Evolutionary conservation across 2,797 vertebrate genomes (phyloP).

Genomic region (Galagoides demidoff): DNA sequence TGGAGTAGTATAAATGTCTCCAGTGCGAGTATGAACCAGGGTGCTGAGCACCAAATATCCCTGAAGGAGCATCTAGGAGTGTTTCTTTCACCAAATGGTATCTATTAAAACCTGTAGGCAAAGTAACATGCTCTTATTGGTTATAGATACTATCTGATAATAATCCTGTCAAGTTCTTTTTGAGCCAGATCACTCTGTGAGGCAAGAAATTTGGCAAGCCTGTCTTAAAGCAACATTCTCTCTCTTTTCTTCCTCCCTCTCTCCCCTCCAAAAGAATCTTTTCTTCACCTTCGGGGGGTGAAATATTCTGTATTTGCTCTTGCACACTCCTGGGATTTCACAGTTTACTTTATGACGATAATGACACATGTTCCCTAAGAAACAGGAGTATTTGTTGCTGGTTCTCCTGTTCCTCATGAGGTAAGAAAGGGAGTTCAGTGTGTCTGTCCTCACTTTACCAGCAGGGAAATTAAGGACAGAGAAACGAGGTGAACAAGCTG

Average conservation of each 20-base stretch:
- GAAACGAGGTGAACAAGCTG: not conserved
- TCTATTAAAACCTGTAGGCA: not conserved
- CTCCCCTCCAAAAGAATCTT: not conserved
- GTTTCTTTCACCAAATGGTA: not conserved
- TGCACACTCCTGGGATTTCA: not conserved
- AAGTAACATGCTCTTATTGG: not conserved
- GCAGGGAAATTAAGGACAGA: not conserved
- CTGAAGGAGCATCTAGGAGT: not conserved
- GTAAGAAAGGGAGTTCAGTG: not conserved
- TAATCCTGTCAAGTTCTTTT: not conserved
- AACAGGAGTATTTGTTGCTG: not conserved
- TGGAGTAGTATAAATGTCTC: not conserved
- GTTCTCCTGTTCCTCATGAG: not conserved
- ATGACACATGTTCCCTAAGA: not conserved
- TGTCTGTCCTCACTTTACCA: not conserved
- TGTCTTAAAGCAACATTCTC: not conserved
- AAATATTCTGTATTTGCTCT: not conserved
- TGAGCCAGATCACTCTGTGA: not conserved
- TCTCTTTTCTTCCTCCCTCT: not conserved
- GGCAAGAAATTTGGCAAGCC: fast-evolving
- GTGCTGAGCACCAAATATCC: not conserved
- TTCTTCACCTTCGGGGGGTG: not conserved
- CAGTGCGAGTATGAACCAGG: not conserved
- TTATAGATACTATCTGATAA: not conserved
- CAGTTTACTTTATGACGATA: not conserved